Evolutionary conservation across 2,888 invertebrate genomes (phyloP), one percentile per base, ranked within the genome.

Genomic region (Ditylenchus weischeri): DNA sequence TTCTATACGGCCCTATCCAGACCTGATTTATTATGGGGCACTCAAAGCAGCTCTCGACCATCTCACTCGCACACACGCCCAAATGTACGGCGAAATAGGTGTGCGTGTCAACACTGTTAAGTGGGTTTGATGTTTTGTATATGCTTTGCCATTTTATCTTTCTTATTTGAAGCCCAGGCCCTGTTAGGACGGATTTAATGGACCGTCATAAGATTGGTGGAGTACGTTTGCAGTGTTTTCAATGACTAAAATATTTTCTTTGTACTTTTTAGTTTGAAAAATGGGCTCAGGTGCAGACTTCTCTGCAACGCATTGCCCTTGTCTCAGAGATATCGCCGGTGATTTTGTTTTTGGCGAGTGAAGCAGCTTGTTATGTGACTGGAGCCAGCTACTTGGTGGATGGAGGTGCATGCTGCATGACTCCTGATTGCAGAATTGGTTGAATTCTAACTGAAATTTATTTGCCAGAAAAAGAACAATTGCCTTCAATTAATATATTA

Each of bases 341-440:
- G 18, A 50, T 50, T 50, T 6, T 50, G 50, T 50, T 50, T 50
- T 50, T 50, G 50, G 50, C 50, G 21, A 50, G 50, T 50, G 21
- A 50, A 19, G n/a, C 2, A 19, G 50, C 50, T 5, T 6, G n/a
- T 18, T 50, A 19, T 6, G 50, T 50, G 50, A 50, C 50, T 21
- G 50, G 50, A 19, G 2, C 50, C 18, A 50, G 6, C 6, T 50
- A 21, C 5, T 18, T 50, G 50, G 50, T 50, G 50, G 50, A 50
- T 50, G 50, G 50, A 50, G 50, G 50, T 4, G 50, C 50, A 19
- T 50, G 50, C 50, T 18, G 18, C 21, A 50, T 50, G 50, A 6
- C 6, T 50, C 50, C 50, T 19, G 50, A 4, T 29, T 29, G 29
- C 5, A 29, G 29, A 29, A 4, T 29, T 5, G 29, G 29, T 5